Conservation (phyloP, 2,797 vertebrate species). For the Cryptoblepharus egeriae region DNA sequence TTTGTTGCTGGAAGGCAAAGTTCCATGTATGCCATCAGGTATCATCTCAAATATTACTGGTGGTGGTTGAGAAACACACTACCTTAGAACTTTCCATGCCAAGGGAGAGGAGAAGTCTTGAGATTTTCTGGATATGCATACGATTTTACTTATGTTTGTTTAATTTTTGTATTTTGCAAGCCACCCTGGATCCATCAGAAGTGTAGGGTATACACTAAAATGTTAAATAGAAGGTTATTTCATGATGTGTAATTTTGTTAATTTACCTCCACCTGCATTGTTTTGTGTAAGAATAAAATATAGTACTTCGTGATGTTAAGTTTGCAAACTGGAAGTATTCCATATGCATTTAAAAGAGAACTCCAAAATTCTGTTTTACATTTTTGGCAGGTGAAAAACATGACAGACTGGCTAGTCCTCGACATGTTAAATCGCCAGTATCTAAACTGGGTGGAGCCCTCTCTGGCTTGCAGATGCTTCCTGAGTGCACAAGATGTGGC, state of each 20-base stretch:
- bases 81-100: neutral
- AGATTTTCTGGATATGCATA: no score
- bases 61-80: no score
- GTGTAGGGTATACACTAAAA: no score
- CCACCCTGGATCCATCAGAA: no score
- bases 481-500: slow-evolving; percentile 92
- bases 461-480: slow-evolving; percentile 89
- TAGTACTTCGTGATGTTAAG: neutral
- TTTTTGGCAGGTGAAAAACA: slow-evolving; percentile 83
- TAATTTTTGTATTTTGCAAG: no score
- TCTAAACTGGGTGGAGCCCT: slow-evolving; percentile 85
- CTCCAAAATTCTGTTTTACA: slow-evolving; percentile 15
- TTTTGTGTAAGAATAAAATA: neutral
- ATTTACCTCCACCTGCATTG: neutral
- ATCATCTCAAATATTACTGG: no score
- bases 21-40: no score
- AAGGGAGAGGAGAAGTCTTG: neutral
- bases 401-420: slow-evolving; percentile 74
- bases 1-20: no score
- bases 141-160: no score
- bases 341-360: neutral
- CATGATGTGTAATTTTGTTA: neutral
- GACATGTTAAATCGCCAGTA: slow-evolving; percentile 85
- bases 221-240: neutral
- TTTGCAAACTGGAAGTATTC: neutral